phyloP scores from a whole-genome alignment of 1,140 invertebrate species.

The Cotesia chilonis region DNA sequence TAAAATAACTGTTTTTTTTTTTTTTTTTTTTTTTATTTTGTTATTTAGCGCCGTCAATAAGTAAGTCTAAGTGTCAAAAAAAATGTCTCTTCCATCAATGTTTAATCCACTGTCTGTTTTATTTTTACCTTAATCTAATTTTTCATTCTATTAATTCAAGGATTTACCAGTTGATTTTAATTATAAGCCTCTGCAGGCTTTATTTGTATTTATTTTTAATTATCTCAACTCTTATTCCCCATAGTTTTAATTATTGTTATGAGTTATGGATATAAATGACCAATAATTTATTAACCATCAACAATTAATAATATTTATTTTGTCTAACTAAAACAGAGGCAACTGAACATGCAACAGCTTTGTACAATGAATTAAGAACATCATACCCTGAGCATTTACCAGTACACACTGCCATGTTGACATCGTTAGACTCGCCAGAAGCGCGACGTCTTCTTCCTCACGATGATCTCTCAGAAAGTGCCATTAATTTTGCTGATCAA shows the following conservation, averaged over 20 bases:
- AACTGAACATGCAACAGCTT: constrained; percentile 71
- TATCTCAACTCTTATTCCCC: too few relatives aligned
- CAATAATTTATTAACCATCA: constrained; percentile 19
- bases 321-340: constrained; percentile 47
- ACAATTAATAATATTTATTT: constrained; percentile 28
- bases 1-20: constrained; percentile 55
- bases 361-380: constrained; percentile 80
- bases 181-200: too few relatives aligned
- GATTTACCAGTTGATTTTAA: too few relatives aligned
- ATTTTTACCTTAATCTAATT: background rate
- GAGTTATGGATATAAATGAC: background rate
- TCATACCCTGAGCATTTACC: constrained; percentile 78
- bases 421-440: constrained; percentile 73
- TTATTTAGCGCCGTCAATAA: constrained; percentile 52
- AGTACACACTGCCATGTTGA: constrained; percentile 79
- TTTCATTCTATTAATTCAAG: too few relatives aligned
- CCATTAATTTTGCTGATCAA: constrained; percentile 67
- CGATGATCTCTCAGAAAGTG: constrained; percentile 64
- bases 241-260: too few relatives aligned
- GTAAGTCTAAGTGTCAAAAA: constrained; percentile 46
- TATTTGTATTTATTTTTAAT: too few relatives aligned
- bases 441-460: constrained; percentile 65
- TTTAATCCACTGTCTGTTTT: constrained; percentile 1
- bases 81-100: background rate
- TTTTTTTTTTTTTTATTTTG: constrained; percentile 61